Percentiles rank a stretch among this genome's conserved stretches.
Conservation (phyloP, 2,888 invertebrate genomes). For the Rhagium mordax region DNA sequence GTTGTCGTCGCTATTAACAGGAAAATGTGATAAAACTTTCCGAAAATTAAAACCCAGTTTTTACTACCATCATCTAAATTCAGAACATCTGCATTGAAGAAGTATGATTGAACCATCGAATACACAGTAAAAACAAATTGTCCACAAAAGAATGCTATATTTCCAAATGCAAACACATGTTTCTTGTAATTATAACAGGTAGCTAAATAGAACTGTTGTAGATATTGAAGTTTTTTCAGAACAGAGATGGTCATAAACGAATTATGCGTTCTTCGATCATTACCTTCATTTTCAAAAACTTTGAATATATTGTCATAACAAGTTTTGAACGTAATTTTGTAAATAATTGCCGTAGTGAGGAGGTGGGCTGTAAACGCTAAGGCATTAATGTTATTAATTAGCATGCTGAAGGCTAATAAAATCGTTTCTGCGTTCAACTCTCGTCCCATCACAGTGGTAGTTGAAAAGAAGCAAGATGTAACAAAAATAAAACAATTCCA, state of each 20-base stretch:
- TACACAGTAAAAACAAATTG: slow-evolving; percentile 30
- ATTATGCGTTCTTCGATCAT: background rate
- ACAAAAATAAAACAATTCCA: background rate
- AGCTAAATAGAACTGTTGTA: slow-evolving; percentile 33
- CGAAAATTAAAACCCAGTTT: slow-evolving; percentile 12
- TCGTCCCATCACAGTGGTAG: background rate
- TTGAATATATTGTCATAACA: slow-evolving; percentile 2
- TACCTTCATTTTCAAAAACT: background rate
- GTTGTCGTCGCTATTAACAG: background rate
- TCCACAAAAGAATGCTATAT: slow-evolving; percentile 12
- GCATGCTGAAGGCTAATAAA: slow-evolving; percentile 6
- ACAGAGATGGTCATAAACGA: background rate
- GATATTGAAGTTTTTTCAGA: slow-evolving; percentile 1
- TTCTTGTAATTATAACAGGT: slow-evolving; percentile 22
- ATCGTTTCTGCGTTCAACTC: background rate
- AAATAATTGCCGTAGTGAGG: slow-evolving; percentile 13
- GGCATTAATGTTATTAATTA: slow-evolving; percentile 33
- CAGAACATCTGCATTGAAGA: background rate
- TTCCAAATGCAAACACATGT: slow-evolving; percentile 29
- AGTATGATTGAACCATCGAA: slow-evolving; percentile 18
- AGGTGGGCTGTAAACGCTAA: slow-evolving; percentile 1
- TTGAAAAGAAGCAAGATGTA: background rate
- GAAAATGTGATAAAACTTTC: slow-evolving; percentile 8
- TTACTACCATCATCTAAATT: background rate
- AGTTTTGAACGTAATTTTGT: slow-evolving; percentile 12